Base-by-base conservation (phyloP, 2,113 vertebrate species). In the Sinocyclocheilus rhinocerous region DNA sequence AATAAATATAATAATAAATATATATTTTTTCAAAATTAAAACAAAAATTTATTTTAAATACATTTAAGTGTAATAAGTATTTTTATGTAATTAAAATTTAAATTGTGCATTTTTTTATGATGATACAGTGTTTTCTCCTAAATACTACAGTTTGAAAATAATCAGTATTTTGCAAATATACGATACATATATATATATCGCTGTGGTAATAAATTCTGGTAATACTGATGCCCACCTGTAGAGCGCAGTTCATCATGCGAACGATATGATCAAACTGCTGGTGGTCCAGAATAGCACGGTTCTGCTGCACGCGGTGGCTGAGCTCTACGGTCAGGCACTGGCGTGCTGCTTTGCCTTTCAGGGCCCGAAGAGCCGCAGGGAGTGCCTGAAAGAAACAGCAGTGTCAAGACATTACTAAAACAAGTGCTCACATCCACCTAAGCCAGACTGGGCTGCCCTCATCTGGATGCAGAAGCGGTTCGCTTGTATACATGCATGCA, bases 201-300 rank as follows among this genome's bases (percentile, higher is more conserved):
- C 22, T 18, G 6, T 18, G 20, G n/a, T 26, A 24, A 48, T 45
- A 6, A 39, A 50, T 80, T 22, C 39, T 65, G 33, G 6, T 81
- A 39, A 50, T 39, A 72, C 29, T 11, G 0, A 1, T n/a, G 86
- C 92, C 95, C 80, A 99, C 98, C 97, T 99, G 98, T 29, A 99
- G 92, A 67, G 97, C 96, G 90, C 98, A 99, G 92, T 99, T 99
- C 95, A 99, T 99, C 97, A 99, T 97, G 72, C 97, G 95, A 87
- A 99, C 94, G 26, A 97, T 92, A 90, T 99, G 97, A 93, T 99
- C 98, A 77, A 99, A 99, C 93, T 99, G 98, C 55, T 99, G 97
- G 89, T 99, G 98, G 92, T 99, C 98, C 92, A 99, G 89, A 84
- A 99, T 98, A 26, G 97, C 97, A 1, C 98, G 95, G 88, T 99